Conservation (phyloP, 2,888 invertebrate genomes). For the Steinernema hermaphroditum region DNA sequence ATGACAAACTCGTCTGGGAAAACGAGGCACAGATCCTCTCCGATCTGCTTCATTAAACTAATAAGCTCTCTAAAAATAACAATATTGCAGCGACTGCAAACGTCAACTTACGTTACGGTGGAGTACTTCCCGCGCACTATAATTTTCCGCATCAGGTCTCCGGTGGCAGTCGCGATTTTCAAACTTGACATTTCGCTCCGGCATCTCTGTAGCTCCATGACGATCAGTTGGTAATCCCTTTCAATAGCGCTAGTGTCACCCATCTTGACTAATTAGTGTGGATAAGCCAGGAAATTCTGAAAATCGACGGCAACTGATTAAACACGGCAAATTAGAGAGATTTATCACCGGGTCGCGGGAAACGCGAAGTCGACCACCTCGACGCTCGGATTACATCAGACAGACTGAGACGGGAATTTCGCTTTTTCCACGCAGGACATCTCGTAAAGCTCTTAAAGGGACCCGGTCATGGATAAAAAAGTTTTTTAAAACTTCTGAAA, state of each 20-base stretch:
- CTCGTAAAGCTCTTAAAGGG: no score
- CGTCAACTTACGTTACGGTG: background rate
- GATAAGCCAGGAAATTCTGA: no score
- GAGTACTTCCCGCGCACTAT: slow-evolving; percentile 18
- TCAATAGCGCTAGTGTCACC: background rate
- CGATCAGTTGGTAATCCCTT: slow-evolving; percentile 19
- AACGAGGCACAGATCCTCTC: background rate
- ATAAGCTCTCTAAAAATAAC: slow-evolving; percentile 32
- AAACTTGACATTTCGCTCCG: slow-evolving; percentile 11
- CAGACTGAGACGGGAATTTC: no score
- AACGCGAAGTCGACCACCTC: no score
- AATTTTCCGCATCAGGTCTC: slow-evolving; percentile 1
- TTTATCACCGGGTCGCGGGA: no score
- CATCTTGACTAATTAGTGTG: background rate
- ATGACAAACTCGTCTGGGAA: slow-evolving; percentile 49
- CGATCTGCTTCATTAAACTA: slow-evolving; percentile 40
- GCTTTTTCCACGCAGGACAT: no score
- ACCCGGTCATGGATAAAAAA: no score
- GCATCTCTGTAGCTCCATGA: background rate
- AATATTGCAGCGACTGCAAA: background rate
- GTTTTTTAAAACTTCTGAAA: no score
- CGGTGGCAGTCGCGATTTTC: slow-evolving; percentile 1
- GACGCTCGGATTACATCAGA: no score
- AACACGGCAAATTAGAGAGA: no score
- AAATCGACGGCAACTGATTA: no score